phyloP scores from a whole-genome alignment of 1,140 invertebrate species.

The Zaprionus africanus region DNA sequence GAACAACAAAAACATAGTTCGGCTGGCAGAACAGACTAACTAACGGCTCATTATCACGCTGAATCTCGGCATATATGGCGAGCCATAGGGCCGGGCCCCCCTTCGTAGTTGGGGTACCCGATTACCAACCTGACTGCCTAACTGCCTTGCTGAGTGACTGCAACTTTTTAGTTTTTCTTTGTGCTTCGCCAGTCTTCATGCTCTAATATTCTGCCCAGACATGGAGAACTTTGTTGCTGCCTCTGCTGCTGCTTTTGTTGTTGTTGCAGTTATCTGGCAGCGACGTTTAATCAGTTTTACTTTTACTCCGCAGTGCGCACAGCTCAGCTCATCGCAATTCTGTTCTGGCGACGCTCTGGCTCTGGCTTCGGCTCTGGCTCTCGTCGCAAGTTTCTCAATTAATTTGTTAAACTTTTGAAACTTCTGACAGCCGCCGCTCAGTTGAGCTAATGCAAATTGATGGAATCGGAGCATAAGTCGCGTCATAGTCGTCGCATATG shows the following conservation, averaged over 20 bases:
- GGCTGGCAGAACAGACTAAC: constrained; percentile 34
- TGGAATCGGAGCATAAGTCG: constrained; percentile 55
- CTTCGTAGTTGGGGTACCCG: not conserved
- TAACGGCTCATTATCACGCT: constrained; percentile 46
- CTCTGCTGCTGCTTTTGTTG: not conserved
- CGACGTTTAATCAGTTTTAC: constrained; percentile 68
- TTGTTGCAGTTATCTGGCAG: constrained; percentile 49
- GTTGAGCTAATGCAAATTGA: constrained; percentile 67
- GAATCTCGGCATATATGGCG: constrained; percentile 6
- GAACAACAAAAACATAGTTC: constrained; percentile 17
- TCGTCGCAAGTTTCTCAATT: constrained; percentile 71
- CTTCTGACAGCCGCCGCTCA: constrained; percentile 56
- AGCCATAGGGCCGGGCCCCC: not conserved
- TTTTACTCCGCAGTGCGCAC: constrained; percentile 17
- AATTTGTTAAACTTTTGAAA: constrained; percentile 69
- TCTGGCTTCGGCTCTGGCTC: not conserved
- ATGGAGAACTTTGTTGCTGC: constrained; percentile 12
- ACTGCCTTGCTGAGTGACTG: constrained; percentile 14
- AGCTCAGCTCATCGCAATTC: constrained; percentile 29
- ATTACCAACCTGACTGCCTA: not conserved
- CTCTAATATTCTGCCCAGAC: constrained; percentile 63
- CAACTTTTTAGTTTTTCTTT: constrained; percentile 53
- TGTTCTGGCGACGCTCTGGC: constrained; percentile 21
- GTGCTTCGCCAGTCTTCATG: constrained; percentile 68
- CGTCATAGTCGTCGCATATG: constrained; percentile 45